Percentiles rank a stretch among this genome's conserved stretches.
Conservation (phyloP, 2,888 invertebrate species). For the Dusona sp. region DNA sequence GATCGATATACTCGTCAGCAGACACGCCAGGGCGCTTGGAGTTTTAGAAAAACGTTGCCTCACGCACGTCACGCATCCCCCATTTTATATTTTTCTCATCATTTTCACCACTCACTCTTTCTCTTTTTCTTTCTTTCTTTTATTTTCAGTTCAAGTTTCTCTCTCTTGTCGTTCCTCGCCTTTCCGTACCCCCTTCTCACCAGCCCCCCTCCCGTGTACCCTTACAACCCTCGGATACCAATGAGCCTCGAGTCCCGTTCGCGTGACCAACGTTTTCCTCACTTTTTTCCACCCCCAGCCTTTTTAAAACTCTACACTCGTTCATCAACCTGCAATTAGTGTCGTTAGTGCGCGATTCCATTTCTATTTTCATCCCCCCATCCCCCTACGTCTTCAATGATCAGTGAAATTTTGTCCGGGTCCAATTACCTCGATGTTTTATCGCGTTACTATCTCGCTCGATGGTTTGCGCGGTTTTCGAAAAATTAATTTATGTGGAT, state of each 20-base stretch:
- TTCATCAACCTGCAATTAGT: conserved; percentile 36
- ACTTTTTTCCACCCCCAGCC: neutral
- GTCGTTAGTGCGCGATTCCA: conserved; percentile 38
- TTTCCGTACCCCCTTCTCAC: conserved; percentile 8
- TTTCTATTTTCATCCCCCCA: neutral
- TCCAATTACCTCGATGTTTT: neutral
- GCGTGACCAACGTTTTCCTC: conserved; percentile 54
- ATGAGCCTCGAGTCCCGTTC: conserved; percentile 1
- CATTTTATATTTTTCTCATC: conserved; percentile 69
- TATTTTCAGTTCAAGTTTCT: neutral
- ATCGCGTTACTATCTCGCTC: neutral
- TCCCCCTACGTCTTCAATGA: neutral
- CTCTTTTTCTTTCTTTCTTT: conserved; percentile 1
- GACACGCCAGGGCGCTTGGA: conserved; percentile 57
- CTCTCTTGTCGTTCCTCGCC: neutral
- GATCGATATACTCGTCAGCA: conserved; percentile 80
- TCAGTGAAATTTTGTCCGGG: neutral
- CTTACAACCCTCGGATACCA: conserved; percentile 26
- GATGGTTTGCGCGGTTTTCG: neutral
- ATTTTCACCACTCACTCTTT: conserved; percentile 39
- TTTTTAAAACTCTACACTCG: neutral
- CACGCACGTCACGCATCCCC: conserved; percentile 66
- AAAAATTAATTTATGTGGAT: neutral
- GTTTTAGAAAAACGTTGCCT: conserved; percentile 46
- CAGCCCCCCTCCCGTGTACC: neutral